Percentiles rank a stretch among this genome's conserved stretches.
phyloP scores from a whole-genome alignment of 1,140 invertebrate genomes.

The Panagrolaimus sp. region DNA sequence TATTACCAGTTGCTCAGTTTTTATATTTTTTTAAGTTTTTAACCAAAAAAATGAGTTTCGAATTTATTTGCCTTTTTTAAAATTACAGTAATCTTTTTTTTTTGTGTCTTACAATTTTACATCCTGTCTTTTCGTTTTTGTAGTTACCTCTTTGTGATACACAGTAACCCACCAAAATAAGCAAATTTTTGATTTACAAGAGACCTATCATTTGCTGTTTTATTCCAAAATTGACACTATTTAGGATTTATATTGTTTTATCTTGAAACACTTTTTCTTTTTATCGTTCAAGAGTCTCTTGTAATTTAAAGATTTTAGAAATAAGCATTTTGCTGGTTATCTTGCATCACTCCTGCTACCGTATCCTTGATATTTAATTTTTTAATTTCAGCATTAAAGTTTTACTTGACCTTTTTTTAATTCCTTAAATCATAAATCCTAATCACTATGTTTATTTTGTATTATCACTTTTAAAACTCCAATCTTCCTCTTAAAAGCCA shows the following conservation, averaged over 20 bases:
- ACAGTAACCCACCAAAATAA: not conserved
- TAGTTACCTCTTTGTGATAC: not conserved
- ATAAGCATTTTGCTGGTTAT: not conserved
- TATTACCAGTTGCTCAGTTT: too few species aligned
- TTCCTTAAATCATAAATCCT: not conserved
- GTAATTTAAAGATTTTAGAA: constrained; percentile 5
- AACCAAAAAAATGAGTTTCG: too few species aligned
- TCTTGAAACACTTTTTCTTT: too few species aligned
- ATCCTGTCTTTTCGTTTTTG: not conserved
- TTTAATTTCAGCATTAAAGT: not conserved
- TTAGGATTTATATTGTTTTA: too few species aligned
- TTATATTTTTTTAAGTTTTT: too few species aligned
- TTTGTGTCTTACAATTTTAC: not conserved
- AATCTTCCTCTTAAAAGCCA: too few species aligned
- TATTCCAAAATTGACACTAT: too few species aligned
- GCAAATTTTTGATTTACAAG: not conserved
- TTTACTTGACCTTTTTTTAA: constrained; percentile 57
- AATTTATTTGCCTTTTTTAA: constrained; percentile 82
- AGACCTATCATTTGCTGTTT: too few species aligned
- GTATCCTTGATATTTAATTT: not conserved
- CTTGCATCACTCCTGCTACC: not conserved
- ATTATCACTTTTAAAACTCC: too few species aligned
- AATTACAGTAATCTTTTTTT: constrained; percentile 74
- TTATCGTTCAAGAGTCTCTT: too few species aligned
- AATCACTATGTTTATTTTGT: not conserved